These are phyloP conservation scores for Drosophila parvula DNA, from an alignment of 1,140 invertebrate species.

Conservation along the genomic window DNA sequence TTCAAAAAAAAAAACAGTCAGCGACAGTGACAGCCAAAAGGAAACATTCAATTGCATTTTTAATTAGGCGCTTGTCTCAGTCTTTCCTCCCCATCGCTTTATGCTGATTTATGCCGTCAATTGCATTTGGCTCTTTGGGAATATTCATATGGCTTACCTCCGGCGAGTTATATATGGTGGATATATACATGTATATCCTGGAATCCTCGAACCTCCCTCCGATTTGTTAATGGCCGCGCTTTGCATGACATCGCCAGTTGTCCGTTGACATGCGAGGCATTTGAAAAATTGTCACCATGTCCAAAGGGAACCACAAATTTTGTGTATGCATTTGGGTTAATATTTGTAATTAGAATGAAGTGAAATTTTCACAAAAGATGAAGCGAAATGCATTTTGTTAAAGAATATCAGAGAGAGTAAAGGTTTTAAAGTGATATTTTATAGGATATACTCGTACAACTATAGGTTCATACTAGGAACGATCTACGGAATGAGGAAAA, in stretches of 20 bases:
- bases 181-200: neutral
- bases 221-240: slow-evolving; percentile 38
- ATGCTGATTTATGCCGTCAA: slow-evolving; percentile 42
- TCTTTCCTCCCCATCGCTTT: slow-evolving; percentile 29
- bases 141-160: slow-evolving; percentile 61
- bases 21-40: slow-evolving; percentile 27
- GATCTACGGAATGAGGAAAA: neutral
- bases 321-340: slow-evolving; percentile 33
- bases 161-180: slow-evolving; percentile 27
- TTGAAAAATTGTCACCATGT: slow-evolving; percentile 20
- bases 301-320: slow-evolving; percentile 4
- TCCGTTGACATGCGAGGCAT: slow-evolving; percentile 28
- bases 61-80: slow-evolving; percentile 63
- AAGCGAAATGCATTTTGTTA: neutral
- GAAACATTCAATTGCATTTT: slow-evolving; percentile 77
- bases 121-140: slow-evolving; percentile 59
- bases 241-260: slow-evolving; percentile 28
- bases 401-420: no score
- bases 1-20: slow-evolving; percentile 19
- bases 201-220: neutral
- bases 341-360: slow-evolving; percentile 38
- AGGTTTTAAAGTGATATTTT: neutral
- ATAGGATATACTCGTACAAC: neutral
- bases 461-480: neutral
- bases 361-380: neutral